Evolutionary conservation across 2,113 vertebrate species (phyloP).

Genomic region (Ursus arctos): DNA sequence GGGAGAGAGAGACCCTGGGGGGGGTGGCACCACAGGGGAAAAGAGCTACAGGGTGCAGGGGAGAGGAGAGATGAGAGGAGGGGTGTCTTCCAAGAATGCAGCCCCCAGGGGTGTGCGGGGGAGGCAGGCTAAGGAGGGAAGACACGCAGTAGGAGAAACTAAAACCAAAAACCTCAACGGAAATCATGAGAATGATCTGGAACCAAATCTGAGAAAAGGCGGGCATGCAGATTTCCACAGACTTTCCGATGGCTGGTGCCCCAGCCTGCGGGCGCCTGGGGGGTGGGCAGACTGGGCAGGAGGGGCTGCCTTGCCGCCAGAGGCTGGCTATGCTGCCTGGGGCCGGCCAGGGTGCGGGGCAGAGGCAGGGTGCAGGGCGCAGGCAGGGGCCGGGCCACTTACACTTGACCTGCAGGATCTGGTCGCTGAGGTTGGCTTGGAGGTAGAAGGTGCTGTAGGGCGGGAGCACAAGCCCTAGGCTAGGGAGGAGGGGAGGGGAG

Average conservation of each 20-base stretch:
- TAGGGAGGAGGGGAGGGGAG: conserved; percentile 80
- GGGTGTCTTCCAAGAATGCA: conserved; percentile 73
- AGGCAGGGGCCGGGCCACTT: conserved; percentile 91
- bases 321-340: conserved; percentile 72
- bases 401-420: conserved; percentile 99
- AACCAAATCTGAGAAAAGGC: conserved; percentile 89
- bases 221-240: conserved; percentile 97
- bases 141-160: conserved; percentile 87
- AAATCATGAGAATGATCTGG: conserved; percentile 88
- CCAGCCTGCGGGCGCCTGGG: conserved; percentile 87
- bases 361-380: conserved; percentile 78
- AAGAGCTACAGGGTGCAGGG: not conserved
- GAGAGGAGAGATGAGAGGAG: not conserved
- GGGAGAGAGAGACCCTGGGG: conserved; percentile 46
- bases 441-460: conserved; percentile 98
- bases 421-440: conserved; percentile 98
- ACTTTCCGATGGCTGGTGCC: conserved; percentile 87
- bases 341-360: conserved; percentile 81
- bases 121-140: conserved; percentile 86
- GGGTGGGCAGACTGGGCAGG: conserved; percentile 78
- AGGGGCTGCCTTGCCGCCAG: conserved; percentile 82
- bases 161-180: conserved; percentile 84
- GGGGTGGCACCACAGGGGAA: conserved; percentile 33
- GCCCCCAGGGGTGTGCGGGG: conserved; percentile 62
- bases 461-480: conserved; percentile 97